Percentiles rank a stretch among this genome's conserved stretches.
These are phyloP conservation scores for Accipiter virgatus DNA, from an alignment of 2,113 vertebrate genomes.

Conservation along the genomic window DNA sequence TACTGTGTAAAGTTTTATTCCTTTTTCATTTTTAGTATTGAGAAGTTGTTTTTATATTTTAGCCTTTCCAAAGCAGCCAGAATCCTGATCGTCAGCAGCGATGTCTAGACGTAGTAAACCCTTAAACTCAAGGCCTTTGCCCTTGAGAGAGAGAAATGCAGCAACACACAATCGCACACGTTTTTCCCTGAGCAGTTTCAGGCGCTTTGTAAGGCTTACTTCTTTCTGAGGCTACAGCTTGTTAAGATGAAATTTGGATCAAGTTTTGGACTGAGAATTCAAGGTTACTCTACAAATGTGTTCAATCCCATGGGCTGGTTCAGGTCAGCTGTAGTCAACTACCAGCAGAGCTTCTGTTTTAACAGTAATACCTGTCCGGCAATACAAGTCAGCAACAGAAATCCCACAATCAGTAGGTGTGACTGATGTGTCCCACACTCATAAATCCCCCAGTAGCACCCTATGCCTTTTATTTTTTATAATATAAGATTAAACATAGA, in stretches of 20 bases:
- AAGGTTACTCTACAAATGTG: neutral
- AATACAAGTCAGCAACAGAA: neutral
- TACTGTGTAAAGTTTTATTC: neutral
- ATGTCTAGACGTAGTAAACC: constrained; percentile 38
- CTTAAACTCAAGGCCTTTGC: constrained; percentile 24
- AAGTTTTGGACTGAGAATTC: neutral
- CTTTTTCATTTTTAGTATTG: neutral
- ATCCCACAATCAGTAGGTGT: neutral
- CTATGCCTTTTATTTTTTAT: neutral
- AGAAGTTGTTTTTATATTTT: neutral
- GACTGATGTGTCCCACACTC: neutral
- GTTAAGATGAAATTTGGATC: neutral
- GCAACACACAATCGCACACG: accelerated
- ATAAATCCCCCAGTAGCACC: neutral
- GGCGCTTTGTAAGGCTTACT: neutral
- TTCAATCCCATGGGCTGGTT: neutral
- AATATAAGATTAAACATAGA: neutral
- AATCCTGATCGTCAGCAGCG: neutral
- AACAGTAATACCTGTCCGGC: neutral
- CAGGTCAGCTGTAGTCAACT: neutral
- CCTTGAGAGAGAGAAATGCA: neutral
- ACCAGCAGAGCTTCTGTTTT: neutral
- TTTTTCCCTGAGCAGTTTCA: neutral
- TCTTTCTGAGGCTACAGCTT: neutral
- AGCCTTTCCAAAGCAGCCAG: neutral